phyloP scores from a whole-genome alignment of 2,797 vertebrate species.

The Spatula clypeata region DNA sequence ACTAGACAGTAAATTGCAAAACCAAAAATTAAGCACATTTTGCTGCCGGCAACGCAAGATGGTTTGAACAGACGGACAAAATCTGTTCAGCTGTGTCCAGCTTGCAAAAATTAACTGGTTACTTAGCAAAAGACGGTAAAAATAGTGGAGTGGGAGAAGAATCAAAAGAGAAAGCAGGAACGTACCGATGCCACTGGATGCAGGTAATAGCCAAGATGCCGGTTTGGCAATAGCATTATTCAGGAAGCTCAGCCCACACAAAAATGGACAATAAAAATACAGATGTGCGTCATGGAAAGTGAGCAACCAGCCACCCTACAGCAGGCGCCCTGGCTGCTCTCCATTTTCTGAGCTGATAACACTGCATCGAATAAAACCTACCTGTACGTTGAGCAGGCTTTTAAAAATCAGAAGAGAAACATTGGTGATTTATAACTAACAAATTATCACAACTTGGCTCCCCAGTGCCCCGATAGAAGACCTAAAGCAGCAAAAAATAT shows the following conservation, averaged over 20 bases:
- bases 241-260: not conserved
- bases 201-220: not conserved
- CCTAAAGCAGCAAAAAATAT: not conserved
- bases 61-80: not conserved
- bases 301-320: not conserved
- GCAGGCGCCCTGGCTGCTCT: not conserved
- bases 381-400: not conserved
- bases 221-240: not conserved
- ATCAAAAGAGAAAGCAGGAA: not conserved
- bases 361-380: not conserved
- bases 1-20: not conserved
- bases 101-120: not conserved
- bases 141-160: not conserved
- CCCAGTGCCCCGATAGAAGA: not conserved
- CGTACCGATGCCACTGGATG: not conserved
- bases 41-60: not conserved
- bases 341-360: not conserved
- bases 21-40: not conserved
- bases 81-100: not conserved
- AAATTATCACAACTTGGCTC: not conserved
- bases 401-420: not conserved
- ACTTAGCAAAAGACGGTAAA: not conserved
- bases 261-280: not conserved
- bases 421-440: not conserved
- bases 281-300: not conserved